A percentile compares a stretch with the other conserved stretches of the same genome.
Conservation (phyloP, 2,888 invertebrate species). For the Toxonevra muliebris region DNA sequence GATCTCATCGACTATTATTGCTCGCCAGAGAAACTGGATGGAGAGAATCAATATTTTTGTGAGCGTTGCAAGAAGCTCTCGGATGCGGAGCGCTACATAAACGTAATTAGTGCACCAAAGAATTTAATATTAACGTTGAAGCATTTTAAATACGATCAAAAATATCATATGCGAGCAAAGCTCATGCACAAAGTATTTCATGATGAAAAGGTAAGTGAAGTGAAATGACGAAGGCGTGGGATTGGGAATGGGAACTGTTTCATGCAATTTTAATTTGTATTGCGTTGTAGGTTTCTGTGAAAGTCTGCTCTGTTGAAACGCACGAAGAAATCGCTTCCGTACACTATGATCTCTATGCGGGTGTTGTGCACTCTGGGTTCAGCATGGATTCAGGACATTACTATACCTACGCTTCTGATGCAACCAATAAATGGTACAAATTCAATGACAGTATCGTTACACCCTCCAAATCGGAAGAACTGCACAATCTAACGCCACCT, state of each 20-base stretch:
- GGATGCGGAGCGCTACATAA: constrained; percentile 78
- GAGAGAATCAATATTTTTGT: constrained; percentile 86
- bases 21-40: constrained; percentile 78
- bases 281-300: constrained; percentile 57
- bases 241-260: background rate
- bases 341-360: constrained; percentile 79
- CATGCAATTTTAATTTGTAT: background rate
- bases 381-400: constrained; percentile 89
- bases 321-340: constrained; percentile 61
- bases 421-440: constrained; percentile 73
- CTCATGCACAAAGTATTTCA: constrained; percentile 75
- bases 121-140: constrained; percentile 83
- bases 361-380: constrained; percentile 84
- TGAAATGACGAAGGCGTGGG: background rate
- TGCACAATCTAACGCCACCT: constrained; percentile 73
- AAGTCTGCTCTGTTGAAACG: constrained; percentile 61
- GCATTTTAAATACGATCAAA: constrained; percentile 80
- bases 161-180: constrained; percentile 79
- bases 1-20: constrained; percentile 81
- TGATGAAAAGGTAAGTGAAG: constrained; percentile 66
- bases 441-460: constrained; percentile 84
- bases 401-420: constrained; percentile 81
- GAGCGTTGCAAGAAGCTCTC: constrained; percentile 77
- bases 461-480: constrained; percentile 69
- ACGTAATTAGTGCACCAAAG: constrained; percentile 77